These are phyloP conservation scores for Trichosurus vulpecula DNA, from an alignment of 2,797 vertebrate species.

Conservation along the genomic window DNA sequence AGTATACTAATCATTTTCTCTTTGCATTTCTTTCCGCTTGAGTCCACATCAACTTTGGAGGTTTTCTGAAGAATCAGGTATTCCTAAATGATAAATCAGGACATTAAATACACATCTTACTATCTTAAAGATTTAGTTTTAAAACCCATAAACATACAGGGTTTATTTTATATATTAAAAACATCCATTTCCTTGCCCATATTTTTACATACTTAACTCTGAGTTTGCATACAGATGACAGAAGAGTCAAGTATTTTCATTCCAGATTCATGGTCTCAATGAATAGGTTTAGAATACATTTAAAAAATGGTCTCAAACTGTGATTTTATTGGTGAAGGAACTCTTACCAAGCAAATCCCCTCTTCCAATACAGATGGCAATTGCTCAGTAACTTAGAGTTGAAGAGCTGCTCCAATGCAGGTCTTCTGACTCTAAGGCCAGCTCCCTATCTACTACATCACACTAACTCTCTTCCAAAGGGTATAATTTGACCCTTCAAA, in stretches of 20 bases:
- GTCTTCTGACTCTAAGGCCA: not conserved
- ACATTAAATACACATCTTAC: constrained; percentile 55
- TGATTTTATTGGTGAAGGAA: not conserved
- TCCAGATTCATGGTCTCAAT: not conserved
- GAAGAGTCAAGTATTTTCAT: not conserved
- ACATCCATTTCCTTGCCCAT: not conserved
- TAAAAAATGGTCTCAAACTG: not conserved
- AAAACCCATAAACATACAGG: constrained; percentile 44
- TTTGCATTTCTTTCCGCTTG: constrained; percentile 91
- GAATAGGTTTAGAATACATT: not conserved
- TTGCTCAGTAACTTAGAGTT: not conserved
- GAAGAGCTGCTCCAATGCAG: not conserved
- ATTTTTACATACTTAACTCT: not conserved
- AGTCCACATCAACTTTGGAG: constrained; percentile 91
- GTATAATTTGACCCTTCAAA: not conserved
- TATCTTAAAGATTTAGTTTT: constrained; percentile 40
- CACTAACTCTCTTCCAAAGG: not conserved
- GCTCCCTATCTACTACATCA: not conserved
- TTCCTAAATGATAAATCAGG: constrained; percentile 84
- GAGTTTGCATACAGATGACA: not conserved
- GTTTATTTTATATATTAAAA: constrained; percentile 31
- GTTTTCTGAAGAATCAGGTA: constrained; percentile 90
- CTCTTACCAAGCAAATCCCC: not conserved
- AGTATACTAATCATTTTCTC: constrained; percentile 93
- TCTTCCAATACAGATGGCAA: not conserved